Base-by-base conservation (phyloP, 2,888 invertebrate genomes). In the Diaphora mendica region DNA sequence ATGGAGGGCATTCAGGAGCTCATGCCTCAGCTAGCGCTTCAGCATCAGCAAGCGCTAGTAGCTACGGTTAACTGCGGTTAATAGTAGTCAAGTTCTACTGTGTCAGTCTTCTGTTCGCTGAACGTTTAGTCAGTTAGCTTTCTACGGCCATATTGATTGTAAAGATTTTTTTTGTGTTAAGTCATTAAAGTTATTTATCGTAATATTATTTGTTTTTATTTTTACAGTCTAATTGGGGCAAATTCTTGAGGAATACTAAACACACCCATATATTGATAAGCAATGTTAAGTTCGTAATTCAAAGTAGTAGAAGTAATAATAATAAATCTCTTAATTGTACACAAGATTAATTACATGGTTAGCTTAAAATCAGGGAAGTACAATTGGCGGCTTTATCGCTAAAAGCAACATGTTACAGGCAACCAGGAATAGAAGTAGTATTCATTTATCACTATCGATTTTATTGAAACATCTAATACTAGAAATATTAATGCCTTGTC, bases 11-110 rank as follows among this genome's bases (percentile, higher is more conserved):
- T 11, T 83, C 89, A 8, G 89, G 85, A 1, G 88, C 89, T 0
- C 90, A 83, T 62, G 88, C 91, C 0, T 89, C 91, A 0, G 91
- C 93, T n/a, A 92, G 87, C 59, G 94, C 93, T 3, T 86, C 88
- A 8, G 92, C 91, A 3, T 88, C 91, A 17, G 91, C 91, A 0
- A 89, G 90, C 55, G 87, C 91, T 0, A 85, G 91, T 44, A 88
- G 92, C 78, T 92, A 94, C 82, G 91, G 92, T 13, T 89, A 91
- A 84, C 42, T 30, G 4, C 1, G 20, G 23, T 8, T 67, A 66
- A 55, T 66, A 30, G 15, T 42, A 75, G 84, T 73, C 72, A 65
- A 35, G 15, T 1, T 59, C 65, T 55, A 70, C 44, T 48, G 17
- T 23, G 55, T 65, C 51, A n/a, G 3, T 15, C n/a, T 20, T 55